Percentiles rank a stretch among this genome's conserved stretches.
Conservation (phyloP, 2,797 vertebrate species). For the Crenichthys baileyi region DNA sequence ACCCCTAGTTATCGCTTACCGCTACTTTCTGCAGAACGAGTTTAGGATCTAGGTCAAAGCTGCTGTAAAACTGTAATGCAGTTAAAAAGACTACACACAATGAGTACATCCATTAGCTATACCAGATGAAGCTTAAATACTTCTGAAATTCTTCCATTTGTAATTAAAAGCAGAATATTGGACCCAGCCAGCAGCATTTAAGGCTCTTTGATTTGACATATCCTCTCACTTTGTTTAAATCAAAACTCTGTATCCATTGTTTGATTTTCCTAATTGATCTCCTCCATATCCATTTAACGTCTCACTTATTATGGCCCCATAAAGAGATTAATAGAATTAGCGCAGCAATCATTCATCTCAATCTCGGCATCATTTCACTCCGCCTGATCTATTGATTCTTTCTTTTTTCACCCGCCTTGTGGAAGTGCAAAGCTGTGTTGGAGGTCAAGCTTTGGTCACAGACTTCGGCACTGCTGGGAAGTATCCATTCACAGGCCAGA, state of each 20-base stretch:
- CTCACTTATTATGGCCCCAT: constrained; percentile 64
- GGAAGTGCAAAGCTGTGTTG: constrained; percentile 52
- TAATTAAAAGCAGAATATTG: constrained; percentile 6
- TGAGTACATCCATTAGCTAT: not conserved
- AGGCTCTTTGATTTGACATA: constrained; percentile 9
- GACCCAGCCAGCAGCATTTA: not conserved
- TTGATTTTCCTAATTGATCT: constrained; percentile 48
- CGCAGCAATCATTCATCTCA: constrained; percentile 72
- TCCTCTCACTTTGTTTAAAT: constrained; percentile 51
- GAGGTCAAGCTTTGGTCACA: constrained; percentile 75
- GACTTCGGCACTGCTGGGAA: constrained; percentile 54
- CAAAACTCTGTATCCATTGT: constrained; percentile 38
- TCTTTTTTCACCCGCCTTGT: constrained; percentile 24
- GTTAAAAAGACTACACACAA: not conserved
- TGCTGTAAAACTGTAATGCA: not conserved
- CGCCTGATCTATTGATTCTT: constrained; percentile 73
- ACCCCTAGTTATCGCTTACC: not conserved
- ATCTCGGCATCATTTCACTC: constrained; percentile 66
- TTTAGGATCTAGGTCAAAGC: constrained; percentile 6
- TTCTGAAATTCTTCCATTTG: constrained; percentile 17
- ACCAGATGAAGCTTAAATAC: not conserved
- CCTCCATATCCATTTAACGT: constrained; percentile 63
- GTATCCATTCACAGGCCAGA: constrained; percentile 58
- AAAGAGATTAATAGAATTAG: constrained; percentile 75
- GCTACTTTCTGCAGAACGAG: not conserved